These are phyloP conservation scores for Coregonus sp. DNA, from an alignment of 2,797 vertebrate genomes.

Conservation along the genomic window DNA sequence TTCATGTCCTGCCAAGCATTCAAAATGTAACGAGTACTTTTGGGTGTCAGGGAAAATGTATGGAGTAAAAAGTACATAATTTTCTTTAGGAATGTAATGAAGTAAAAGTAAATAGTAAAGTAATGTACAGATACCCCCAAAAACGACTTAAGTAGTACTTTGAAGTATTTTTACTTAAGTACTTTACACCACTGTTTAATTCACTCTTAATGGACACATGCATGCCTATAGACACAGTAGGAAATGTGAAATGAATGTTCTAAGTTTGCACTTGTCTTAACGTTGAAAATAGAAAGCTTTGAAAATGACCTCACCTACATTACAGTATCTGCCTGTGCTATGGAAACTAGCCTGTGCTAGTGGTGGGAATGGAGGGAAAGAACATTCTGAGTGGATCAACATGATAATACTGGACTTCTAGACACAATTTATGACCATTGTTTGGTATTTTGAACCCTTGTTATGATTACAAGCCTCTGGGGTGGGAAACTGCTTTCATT, in stretches of 20 bases:
- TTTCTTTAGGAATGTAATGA: too few species aligned
- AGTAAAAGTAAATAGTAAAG: too few species aligned
- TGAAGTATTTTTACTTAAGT: too few species aligned
- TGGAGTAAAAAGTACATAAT: too few species aligned
- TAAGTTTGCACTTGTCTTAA: constrained; percentile 25
- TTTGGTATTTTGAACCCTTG: constrained; percentile 2
- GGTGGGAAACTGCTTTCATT: constrained; percentile 4
- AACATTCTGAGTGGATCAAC: constrained; percentile 7
- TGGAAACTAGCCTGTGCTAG: constrained; percentile 17
- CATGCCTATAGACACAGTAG: constrained; percentile 27
- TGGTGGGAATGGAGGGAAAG: constrained; percentile 1
- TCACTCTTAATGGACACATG: constrained; percentile 17
- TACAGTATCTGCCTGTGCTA: not conserved
- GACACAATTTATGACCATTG: not conserved
- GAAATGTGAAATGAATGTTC: constrained; percentile 23
- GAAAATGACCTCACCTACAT: constrained; percentile 21
- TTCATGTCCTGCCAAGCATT: too few species aligned
- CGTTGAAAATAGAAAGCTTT: constrained; percentile 23
- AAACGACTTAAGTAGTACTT: too few species aligned
- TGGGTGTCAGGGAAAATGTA: too few species aligned
- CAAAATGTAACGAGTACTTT: too few species aligned
- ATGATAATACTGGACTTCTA: not conserved
- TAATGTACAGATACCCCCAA: too few species aligned
- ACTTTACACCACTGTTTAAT: not conserved
- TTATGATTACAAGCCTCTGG: constrained; percentile 6